Percentiles rank a stretch among this genome's conserved stretches.
Evolutionary conservation across 2,113 vertebrate genomes (phyloP).

Genomic region (Scytalopus superciliaris): DNA sequence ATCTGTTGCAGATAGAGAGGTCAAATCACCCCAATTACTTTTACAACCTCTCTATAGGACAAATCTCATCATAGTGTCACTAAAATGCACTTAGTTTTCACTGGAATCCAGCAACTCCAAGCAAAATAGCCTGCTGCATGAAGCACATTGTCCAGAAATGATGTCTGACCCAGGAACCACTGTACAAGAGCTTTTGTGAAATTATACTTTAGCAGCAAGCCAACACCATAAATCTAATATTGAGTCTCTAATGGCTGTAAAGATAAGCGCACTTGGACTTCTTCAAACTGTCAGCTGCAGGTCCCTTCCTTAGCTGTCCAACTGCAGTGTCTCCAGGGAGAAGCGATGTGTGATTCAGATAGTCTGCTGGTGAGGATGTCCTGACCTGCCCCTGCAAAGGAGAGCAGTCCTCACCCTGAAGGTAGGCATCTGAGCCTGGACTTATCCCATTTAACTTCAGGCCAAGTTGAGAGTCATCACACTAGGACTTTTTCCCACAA

Average conservation of each 20-base stretch:
- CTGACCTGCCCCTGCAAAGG: not conserved
- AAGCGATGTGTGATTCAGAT: not conserved
- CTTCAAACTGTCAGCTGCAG: not conserved
- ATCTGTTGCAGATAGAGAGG: not conserved
- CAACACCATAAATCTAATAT: not conserved
- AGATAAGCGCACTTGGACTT: not conserved
- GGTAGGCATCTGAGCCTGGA: not conserved
- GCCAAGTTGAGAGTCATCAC: not conserved
- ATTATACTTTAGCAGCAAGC: not conserved
- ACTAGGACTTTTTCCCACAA: not conserved
- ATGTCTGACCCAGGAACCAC: not conserved
- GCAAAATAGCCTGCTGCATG: not conserved
- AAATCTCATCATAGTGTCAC: not conserved
- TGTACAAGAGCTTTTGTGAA: not conserved
- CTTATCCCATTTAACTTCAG: not conserved
- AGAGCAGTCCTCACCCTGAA: not conserved
- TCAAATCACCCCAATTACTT: not conserved
- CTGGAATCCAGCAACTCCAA: not conserved
- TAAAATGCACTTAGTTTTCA: not conserved
- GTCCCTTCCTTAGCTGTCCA: not conserved
- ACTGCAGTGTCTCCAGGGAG: not conserved
- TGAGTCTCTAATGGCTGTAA: not conserved
- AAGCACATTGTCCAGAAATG: not conserved
- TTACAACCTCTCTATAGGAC: not conserved
- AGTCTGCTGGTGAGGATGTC: not conserved